phyloP scores from a whole-genome alignment of 2,888 invertebrate species.

The Coelinius sp. region DNA sequence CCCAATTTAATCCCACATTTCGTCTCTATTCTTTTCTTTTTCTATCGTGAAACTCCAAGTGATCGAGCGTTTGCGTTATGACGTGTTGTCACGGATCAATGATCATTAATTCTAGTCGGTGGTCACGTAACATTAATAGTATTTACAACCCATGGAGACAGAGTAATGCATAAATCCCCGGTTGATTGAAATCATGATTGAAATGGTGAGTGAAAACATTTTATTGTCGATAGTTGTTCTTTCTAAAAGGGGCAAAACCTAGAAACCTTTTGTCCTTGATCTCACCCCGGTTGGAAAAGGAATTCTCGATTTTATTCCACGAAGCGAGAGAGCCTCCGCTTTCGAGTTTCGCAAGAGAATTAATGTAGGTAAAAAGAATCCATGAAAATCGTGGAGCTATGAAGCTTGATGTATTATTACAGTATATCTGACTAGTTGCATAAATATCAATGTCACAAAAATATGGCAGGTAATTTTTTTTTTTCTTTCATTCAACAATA shows the following conservation, averaged over 20 bases:
- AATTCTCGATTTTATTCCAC: constrained; percentile 11
- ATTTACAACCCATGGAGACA: constrained; percentile 1
- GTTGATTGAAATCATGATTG: not conserved
- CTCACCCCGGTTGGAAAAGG: constrained; percentile 33
- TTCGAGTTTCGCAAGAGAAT: constrained; percentile 6
- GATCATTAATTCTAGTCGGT: constrained; percentile 26
- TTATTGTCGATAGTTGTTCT: constrained; percentile 1
- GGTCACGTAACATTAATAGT: not conserved
- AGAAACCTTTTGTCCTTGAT: constrained; percentile 34
- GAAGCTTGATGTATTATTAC: not conserved
- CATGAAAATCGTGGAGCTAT: not conserved
- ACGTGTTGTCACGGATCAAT: not conserved
- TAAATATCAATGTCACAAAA: constrained; percentile 11
- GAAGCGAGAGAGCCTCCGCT: not conserved
- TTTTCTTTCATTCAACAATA: not conserved
- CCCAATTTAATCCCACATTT: constrained; percentile 18
- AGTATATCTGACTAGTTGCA: not conserved
- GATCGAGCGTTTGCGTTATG: not conserved
- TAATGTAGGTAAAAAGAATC: constrained; percentile 12
- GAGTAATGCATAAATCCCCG: not conserved
- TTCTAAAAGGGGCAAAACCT: constrained; percentile 26
- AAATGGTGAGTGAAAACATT: not conserved
- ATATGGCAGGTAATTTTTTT: not conserved
- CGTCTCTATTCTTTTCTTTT: not conserved
- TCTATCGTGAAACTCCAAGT: not conserved